Conservation (phyloP, 2,797 vertebrate species). For the Esox lucius region DNA sequence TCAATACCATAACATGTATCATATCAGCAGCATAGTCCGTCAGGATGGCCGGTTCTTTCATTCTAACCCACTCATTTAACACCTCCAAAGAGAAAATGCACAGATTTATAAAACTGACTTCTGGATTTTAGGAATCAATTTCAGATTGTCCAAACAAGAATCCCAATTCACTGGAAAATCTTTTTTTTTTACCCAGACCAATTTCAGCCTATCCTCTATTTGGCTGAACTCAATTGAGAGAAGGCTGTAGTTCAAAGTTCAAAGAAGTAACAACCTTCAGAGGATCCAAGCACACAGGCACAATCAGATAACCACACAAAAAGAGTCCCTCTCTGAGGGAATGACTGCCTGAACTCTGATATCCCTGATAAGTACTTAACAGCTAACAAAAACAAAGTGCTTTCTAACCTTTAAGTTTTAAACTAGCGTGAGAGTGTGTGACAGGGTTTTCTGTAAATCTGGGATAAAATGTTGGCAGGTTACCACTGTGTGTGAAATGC, state of each 20-base stretch:
- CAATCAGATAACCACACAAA: not conserved
- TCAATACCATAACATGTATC: too few relatives aligned
- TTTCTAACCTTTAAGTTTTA: not conserved
- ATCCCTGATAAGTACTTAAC: not conserved
- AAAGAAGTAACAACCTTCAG: not conserved
- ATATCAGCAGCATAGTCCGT: too few relatives aligned
- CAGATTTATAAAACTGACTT: too few relatives aligned
- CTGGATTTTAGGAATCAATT: too few relatives aligned
- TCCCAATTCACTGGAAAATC: too few relatives aligned
- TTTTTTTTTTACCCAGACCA: too few relatives aligned
- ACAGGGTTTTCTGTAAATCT: not conserved
- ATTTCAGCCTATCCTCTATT: not conserved
- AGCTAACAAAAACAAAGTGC: not conserved
- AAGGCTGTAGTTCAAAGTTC: slow-evolving; percentile 1
- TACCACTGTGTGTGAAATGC: not conserved
- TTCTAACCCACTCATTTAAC: too few relatives aligned
- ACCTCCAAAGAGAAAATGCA: too few relatives aligned
- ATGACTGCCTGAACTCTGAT: not conserved
- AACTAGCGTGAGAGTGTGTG: not conserved
- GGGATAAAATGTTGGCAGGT: not conserved
- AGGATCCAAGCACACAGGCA: not conserved
- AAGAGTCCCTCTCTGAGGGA: not conserved
- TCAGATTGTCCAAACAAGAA: too few relatives aligned
- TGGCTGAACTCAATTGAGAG: not conserved
- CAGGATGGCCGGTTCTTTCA: too few relatives aligned